Percentiles rank a stretch among this genome's conserved stretches.
Conservation (phyloP, 2,888 invertebrate species). For the Nemotelus pantherinus region DNA sequence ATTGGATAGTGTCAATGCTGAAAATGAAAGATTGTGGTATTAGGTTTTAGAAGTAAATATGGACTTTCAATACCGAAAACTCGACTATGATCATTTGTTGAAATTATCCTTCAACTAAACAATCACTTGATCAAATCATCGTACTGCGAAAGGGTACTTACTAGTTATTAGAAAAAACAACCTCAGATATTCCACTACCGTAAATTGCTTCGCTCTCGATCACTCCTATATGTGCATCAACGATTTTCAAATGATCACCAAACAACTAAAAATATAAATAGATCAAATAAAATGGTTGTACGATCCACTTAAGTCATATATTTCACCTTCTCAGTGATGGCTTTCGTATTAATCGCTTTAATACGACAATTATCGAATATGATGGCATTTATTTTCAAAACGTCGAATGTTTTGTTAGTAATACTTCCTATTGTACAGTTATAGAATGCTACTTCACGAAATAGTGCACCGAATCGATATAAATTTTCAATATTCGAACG, state of each 20-base stretch:
- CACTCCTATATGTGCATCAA: conserved; percentile 59
- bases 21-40: conserved; percentile 16
- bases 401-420: conserved; percentile 60
- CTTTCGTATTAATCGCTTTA: conserved; percentile 57
- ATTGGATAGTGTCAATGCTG: conserved; percentile 60
- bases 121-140: no score
- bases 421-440: conserved; percentile 60
- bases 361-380: conserved; percentile 60
- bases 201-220: conserved; percentile 62
- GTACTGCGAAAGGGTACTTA: conserved; percentile 50
- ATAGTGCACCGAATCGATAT: conserved; percentile 59
- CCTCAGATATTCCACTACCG: conserved; percentile 61
- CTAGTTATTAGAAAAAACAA: conserved; percentile 60
- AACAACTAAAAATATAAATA: conserved; percentile 54
- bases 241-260: conserved; percentile 60
- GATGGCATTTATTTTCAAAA: conserved; percentile 60
- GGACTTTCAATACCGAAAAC: no score
- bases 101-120: no score
- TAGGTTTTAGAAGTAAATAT: background rate
- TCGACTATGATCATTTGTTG: no score
- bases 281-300: conserved; percentile 16
- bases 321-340: conserved; percentile 61
- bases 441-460: conserved; percentile 59
- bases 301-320: background rate
- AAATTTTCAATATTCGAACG: conserved; percentile 58